Evolutionary conservation across 2,797 vertebrate genomes (phyloP).

Genomic region (Decapterus maruadsi): DNA sequence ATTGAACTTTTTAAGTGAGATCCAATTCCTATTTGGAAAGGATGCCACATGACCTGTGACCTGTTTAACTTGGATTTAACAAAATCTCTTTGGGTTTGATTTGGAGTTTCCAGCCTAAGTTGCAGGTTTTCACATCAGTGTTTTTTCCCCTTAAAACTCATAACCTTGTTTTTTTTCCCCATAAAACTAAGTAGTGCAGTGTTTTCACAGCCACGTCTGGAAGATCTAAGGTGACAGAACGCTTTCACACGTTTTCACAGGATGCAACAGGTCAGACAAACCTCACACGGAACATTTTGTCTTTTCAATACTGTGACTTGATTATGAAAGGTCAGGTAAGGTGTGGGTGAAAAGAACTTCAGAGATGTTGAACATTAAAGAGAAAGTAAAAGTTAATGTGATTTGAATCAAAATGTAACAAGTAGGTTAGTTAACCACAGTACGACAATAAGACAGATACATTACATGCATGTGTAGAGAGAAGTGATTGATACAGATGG

Average conservation of each 20-base stretch:
- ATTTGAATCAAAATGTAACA: background rate
- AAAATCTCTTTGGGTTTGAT: background rate
- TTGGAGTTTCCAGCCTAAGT: background rate
- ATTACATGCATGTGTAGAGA: background rate
- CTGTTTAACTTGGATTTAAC: background rate
- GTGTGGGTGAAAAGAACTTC: background rate
- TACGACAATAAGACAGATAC: background rate
- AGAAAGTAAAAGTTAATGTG: background rate
- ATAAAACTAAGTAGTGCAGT: background rate
- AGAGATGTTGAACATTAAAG: background rate
- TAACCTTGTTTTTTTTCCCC: background rate
- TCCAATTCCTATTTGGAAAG: background rate
- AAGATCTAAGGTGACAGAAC: background rate
- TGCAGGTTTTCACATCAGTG: background rate
- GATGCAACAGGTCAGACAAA: background rate
- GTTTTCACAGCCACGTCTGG: slow-evolving; percentile 21
- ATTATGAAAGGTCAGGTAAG: background rate
- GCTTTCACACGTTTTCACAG: slow-evolving; percentile 41
- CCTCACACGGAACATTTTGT: background rate
- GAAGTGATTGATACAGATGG: background rate
- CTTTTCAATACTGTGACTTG: background rate
- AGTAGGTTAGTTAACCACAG: too few relatives aligned
- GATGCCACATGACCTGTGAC: too few relatives aligned
- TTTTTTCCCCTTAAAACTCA: background rate
- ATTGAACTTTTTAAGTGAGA: background rate